These are phyloP conservation scores for Chironomus tentans DNA, from an alignment of 2,888 invertebrate genomes.

Conservation along the genomic window DNA sequence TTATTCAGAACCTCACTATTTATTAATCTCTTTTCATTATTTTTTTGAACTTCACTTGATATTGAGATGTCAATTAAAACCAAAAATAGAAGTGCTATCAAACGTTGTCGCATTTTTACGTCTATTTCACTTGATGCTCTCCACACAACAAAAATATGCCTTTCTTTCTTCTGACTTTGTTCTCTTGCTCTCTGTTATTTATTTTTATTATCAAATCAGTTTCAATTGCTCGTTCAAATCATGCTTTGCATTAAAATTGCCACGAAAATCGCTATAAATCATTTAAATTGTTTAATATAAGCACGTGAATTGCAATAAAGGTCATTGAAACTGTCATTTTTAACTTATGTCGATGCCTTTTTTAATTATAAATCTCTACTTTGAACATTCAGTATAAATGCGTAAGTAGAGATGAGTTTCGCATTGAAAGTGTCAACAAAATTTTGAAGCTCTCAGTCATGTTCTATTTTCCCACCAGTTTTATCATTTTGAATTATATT, in stretches of 20 bases:
- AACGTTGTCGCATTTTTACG: background rate
- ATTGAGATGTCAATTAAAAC: background rate
- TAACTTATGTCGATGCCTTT: no score
- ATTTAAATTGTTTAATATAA: background rate
- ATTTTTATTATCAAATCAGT: background rate
- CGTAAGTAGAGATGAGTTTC: no score
- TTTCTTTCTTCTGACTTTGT: no score
- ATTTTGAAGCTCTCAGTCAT: no score
- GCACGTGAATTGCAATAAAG: constrained; percentile 12
- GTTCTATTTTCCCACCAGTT: no score
- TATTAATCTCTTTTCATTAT: background rate
- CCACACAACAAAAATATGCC: background rate
- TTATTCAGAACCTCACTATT: background rate
- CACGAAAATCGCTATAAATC: no score
- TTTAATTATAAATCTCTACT: no score
- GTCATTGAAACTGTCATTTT: background rate
- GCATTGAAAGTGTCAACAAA: no score
- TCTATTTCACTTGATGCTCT: background rate
- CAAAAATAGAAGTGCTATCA: background rate
- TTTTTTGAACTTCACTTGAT: background rate
- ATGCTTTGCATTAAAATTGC: background rate
- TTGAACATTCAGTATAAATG: no score
- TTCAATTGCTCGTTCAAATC: background rate
- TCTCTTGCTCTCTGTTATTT: background rate
- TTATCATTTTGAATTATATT: no score